Conservation (phyloP, 2,888 invertebrate genomes). For the Limenitis camilla region DNA sequence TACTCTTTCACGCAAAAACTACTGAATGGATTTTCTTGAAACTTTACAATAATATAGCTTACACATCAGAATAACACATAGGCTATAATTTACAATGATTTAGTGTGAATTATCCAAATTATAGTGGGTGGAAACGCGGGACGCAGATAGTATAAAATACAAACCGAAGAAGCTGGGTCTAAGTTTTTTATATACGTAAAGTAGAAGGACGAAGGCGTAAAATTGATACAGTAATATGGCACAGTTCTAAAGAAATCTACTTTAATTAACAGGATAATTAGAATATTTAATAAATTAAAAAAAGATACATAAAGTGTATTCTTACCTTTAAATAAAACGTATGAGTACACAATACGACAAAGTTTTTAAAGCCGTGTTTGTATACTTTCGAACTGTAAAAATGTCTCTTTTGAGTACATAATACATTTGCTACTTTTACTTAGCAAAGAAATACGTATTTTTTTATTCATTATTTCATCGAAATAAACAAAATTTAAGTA, state of each 20-base stretch:
- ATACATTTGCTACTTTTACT: neutral
- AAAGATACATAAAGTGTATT: constrained; percentile 2
- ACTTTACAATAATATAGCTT: too few relatives aligned
- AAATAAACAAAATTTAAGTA: neutral
- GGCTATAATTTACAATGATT: too few relatives aligned
- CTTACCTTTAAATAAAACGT: constrained; percentile 6
- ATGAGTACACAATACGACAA: constrained; percentile 2
- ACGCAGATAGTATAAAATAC: too few relatives aligned
- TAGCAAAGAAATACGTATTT: neutral
- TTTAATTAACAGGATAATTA: neutral
- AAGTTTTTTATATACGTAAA: too few relatives aligned
- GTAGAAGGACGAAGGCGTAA: too few relatives aligned
- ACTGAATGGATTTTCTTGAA: too few relatives aligned
- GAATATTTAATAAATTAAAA: neutral
- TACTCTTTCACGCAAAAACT: too few relatives aligned
- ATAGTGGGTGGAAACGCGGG: too few relatives aligned
- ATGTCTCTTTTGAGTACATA: neutral
- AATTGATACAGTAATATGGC: neutral
- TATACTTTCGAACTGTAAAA: neutral
- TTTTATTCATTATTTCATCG: neutral
- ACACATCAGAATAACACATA: too few relatives aligned
- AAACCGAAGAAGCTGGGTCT: too few relatives aligned
- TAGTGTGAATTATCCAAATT: too few relatives aligned
- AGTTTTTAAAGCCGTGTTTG: constrained; percentile 7
- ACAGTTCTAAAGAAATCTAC: neutral